Evolutionary conservation across 2,888 invertebrate species (phyloP).

Genomic region (Drosophila seclusa): DNA sequence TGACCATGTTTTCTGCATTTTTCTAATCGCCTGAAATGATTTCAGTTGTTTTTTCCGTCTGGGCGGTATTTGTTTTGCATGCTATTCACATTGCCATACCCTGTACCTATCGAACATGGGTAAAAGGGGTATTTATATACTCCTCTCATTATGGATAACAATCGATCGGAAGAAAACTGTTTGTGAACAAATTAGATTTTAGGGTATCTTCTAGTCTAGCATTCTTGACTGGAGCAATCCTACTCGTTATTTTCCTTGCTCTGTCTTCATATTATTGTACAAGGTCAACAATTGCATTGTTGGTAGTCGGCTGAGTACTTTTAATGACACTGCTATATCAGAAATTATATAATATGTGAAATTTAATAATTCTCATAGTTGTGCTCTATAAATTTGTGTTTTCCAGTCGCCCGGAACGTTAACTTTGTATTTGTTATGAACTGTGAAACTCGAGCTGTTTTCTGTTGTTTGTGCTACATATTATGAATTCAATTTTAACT

Average conservation of each 20-base stretch:
- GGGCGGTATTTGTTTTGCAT: constrained; percentile 25
- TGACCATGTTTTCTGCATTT: constrained; percentile 7
- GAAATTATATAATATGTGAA: constrained; percentile 9
- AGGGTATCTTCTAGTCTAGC: background rate
- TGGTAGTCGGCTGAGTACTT: background rate
- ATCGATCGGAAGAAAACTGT: background rate
- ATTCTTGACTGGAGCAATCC: background rate
- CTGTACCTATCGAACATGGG: background rate
- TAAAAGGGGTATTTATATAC: background rate
- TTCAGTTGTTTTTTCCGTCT: constrained; percentile 2
- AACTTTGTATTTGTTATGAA: background rate
- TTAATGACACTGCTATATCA: background rate
- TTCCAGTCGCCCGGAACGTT: constrained; percentile 40
- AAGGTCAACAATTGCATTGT: constrained; percentile 18
- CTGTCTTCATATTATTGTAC: background rate
- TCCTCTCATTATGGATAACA: background rate
- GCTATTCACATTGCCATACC: constrained; percentile 13
- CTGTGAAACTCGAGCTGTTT: constrained; percentile 4
- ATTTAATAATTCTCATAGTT: constrained; percentile 18
- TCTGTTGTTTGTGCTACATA: background rate
- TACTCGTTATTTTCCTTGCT: constrained; percentile 1
- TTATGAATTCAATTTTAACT: background rate
- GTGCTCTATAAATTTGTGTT: constrained; percentile 7
- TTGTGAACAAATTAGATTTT: background rate
- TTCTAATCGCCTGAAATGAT: constrained; percentile 13